Conservation (phyloP, 2,888 invertebrate genomes). For the Drosophila yooni region DNA sequence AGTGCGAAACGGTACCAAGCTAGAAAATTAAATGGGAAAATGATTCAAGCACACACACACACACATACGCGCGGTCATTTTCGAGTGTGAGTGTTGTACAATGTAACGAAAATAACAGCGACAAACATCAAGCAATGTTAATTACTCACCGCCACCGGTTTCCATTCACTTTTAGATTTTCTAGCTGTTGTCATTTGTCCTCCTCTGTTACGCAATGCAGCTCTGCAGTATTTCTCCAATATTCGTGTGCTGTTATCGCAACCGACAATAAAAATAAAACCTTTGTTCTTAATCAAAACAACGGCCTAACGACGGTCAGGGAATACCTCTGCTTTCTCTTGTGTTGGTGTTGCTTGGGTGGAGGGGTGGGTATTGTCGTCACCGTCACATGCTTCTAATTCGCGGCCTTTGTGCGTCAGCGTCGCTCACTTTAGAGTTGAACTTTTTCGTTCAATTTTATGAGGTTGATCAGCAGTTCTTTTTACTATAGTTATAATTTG, state of each 20-base stretch:
- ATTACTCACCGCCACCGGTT: constrained; percentile 42
- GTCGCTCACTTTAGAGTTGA: constrained; percentile 6
- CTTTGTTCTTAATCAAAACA: constrained; percentile 54
- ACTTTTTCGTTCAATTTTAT: background rate
- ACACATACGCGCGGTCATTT: constrained; percentile 6
- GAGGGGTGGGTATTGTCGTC: constrained; percentile 5
- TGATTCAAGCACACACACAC: constrained; percentile 25
- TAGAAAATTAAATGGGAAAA: constrained; percentile 51
- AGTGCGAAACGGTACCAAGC: constrained; percentile 35
- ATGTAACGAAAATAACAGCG: constrained; percentile 15
- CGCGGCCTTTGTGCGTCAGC: constrained; percentile 69
- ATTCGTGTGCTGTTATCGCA: constrained; percentile 44
- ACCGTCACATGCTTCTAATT: constrained; percentile 64
- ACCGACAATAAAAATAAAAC: constrained; percentile 14
- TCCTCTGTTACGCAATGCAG: constrained; percentile 53
- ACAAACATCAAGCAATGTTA: constrained; percentile 17
- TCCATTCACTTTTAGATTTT: constrained; percentile 57
- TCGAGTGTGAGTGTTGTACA: constrained; percentile 8
- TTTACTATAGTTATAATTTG: background rate
- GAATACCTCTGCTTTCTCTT: constrained; percentile 57
- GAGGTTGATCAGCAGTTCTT: background rate
- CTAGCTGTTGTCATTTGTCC: constrained; percentile 41
- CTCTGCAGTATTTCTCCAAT: constrained; percentile 32
- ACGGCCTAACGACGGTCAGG: constrained; percentile 40
- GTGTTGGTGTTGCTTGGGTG: background rate